Percentiles rank a stretch among this genome's conserved stretches.
These are phyloP conservation scores for Elanus axillaris DNA, from an alignment of 2,113 vertebrate species.

Conservation along the genomic window DNA sequence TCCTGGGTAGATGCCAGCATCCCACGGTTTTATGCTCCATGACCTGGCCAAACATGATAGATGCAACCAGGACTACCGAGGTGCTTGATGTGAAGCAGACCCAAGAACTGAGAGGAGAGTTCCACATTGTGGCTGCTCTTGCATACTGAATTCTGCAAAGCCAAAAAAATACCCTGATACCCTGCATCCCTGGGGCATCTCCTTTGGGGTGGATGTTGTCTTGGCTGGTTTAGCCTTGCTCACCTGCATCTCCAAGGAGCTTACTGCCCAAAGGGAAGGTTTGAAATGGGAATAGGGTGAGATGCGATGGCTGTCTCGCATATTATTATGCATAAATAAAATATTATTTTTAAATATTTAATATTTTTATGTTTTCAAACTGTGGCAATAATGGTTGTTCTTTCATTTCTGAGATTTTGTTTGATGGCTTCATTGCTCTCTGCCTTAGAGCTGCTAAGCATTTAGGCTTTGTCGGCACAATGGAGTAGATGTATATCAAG, in stretches of 20 bases:
- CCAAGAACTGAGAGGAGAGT: neutral
- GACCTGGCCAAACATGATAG: neutral
- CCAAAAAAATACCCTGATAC: fast-evolving
- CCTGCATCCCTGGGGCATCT: fast-evolving
- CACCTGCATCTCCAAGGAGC: neutral
- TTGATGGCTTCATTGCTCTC: neutral
- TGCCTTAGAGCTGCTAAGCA: neutral
- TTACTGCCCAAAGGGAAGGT: neutral
- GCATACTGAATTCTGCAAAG: neutral
- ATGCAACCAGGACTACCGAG: neutral
- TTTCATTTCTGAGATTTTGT: neutral
- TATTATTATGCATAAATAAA: no score
- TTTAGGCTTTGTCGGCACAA: neutral
- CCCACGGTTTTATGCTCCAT: fast-evolving
- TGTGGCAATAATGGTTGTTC: neutral
- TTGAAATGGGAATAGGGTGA: neutral
- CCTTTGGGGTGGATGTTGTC: neutral
- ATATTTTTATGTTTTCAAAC: no score
- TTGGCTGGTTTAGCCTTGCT: neutral
- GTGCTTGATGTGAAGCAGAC: neutral
- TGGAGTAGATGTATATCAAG: neutral
- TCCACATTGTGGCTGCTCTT: fast-evolving
- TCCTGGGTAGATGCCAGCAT: neutral
- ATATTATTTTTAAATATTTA: no score
- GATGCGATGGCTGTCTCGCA: no score